phyloP scores from a whole-genome alignment of 2,113 vertebrate species.

The Phalacrocorax pelagicus region DNA sequence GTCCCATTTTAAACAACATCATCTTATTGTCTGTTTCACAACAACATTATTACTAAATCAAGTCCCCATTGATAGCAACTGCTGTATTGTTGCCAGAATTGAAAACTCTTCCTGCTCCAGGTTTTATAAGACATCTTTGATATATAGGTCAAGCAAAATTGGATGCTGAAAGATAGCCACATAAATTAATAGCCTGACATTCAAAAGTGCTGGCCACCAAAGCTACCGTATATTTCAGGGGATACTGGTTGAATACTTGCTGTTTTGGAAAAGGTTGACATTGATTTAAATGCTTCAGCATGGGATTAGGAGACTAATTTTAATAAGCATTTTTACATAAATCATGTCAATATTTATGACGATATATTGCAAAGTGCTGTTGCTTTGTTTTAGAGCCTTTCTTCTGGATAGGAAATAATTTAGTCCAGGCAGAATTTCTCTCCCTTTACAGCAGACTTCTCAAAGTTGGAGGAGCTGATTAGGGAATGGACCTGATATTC shows the following conservation, averaged over 20 bases:
- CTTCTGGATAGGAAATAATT: neutral
- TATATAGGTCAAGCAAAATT: neutral
- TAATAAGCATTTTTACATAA: constrained; percentile 28
- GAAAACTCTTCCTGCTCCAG: neutral
- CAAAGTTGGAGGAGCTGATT: neutral
- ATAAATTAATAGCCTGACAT: constrained; percentile 9
- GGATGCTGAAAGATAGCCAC: constrained; percentile 23
- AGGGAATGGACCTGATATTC: neutral
- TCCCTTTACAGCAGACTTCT: neutral
- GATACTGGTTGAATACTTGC: neutral
- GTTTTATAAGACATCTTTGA: constrained; percentile 4
- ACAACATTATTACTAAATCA: constrained; percentile 3
- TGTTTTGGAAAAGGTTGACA: neutral
- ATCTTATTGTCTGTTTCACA: constrained; percentile 43
- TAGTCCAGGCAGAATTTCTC: neutral
- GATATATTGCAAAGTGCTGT: neutral
- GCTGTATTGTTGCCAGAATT: neutral
- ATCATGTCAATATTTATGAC: constrained; percentile 12
- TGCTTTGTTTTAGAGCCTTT: constrained; percentile 34
- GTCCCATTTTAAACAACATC: constrained; percentile 9
- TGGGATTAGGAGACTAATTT: constrained; percentile 56
- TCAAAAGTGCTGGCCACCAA: constrained; percentile 13
- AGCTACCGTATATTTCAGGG: neutral
- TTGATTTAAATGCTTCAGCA: constrained; percentile 6
- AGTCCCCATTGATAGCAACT: neutral